phyloP scores from a whole-genome alignment of 2,888 invertebrate genomes.

The Perizoma flavofasciatum region DNA sequence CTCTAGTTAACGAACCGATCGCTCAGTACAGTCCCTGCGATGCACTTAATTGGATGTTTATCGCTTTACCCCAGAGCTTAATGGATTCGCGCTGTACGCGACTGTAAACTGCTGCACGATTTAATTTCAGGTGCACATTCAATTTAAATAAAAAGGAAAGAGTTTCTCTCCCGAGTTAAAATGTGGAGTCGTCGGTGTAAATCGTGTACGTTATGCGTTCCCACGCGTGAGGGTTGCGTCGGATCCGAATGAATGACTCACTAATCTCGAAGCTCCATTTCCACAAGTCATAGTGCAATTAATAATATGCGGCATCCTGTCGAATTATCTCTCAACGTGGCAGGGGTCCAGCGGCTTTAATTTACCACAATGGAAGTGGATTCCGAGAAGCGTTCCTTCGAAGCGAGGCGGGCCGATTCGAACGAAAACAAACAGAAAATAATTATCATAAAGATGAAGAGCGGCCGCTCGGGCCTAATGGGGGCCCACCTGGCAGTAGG shows the following conservation, averaged over 20 bases:
- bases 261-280: slow-evolving; percentile 80
- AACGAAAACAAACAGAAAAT: slow-evolving; percentile 84
- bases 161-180: slow-evolving; percentile 48
- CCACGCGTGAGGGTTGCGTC: slow-evolving; percentile 70
- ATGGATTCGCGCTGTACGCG: slow-evolving; percentile 69
- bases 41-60: slow-evolving; percentile 76
- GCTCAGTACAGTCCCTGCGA: slow-evolving; percentile 63
- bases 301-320: slow-evolving; percentile 84
- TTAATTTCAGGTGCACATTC: slow-evolving; percentile 49
- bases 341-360: slow-evolving; percentile 83
- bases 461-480: slow-evolving; percentile 82
- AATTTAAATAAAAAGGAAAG: slow-evolving; percentile 48
- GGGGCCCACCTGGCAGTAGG: slow-evolving; percentile 78
- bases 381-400: slow-evolving; percentile 77
- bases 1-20: slow-evolving; percentile 79
- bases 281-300: slow-evolving; percentile 85
- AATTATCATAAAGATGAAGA: slow-evolving; percentile 84
- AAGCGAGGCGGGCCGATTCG: slow-evolving; percentile 80
- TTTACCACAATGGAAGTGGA: slow-evolving; percentile 83
- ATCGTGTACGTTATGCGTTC: slow-evolving; percentile 67
- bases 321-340: slow-evolving; percentile 83
- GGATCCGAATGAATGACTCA: slow-evolving; percentile 80
- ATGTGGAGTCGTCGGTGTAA: slow-evolving; percentile 53
- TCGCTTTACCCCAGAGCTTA: slow-evolving; percentile 67
- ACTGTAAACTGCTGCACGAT: slow-evolving; percentile 53